A percentile compares a stretch with the other conserved stretches of the same genome.
These are phyloP conservation scores for Gymnoscopelus microlampas DNA, from an alignment of 2,797 vertebrate species.

Conservation along the genomic window DNA sequence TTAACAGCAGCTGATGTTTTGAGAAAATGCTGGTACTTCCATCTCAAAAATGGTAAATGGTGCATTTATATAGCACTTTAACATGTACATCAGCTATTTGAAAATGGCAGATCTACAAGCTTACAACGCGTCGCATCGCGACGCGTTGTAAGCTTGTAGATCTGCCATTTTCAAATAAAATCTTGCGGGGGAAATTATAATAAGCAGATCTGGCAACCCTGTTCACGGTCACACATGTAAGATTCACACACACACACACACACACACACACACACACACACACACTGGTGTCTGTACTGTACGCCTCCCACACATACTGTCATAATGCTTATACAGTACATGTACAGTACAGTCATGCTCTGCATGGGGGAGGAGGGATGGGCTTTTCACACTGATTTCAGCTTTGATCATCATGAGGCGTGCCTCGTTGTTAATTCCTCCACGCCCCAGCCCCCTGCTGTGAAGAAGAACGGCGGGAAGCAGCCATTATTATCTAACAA, in stretches of 20 bases:
- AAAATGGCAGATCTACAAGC: no score
- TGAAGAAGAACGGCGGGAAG: constrained; percentile 29
- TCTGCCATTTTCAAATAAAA: no score
- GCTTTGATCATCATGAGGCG: constrained; percentile 49
- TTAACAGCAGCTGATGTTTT: no score
- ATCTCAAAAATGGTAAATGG: no score
- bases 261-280: constrained; percentile 48
- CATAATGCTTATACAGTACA: background rate
- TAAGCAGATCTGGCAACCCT: no score
- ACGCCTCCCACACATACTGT: background rate
- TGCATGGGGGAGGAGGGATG: constrained; percentile 37
- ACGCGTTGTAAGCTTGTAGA: no score
- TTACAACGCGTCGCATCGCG: no score
- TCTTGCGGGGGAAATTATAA: no score
- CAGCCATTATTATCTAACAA: constrained; percentile 39
- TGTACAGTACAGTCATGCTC: background rate
- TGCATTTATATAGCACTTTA: no score
- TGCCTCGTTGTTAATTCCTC: constrained; percentile 14
- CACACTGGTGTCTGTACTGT: background rate
- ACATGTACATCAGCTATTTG: no score
- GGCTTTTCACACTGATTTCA: constrained; percentile 44
- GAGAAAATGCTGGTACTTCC: no score
- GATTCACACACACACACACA: constrained; percentile 35
- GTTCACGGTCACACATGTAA: background rate
- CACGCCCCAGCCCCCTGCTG: constrained; percentile 18